Base-by-base conservation (phyloP, 64 coral and sea anemone genomes). In the Stylophora pistillata region DNA sequence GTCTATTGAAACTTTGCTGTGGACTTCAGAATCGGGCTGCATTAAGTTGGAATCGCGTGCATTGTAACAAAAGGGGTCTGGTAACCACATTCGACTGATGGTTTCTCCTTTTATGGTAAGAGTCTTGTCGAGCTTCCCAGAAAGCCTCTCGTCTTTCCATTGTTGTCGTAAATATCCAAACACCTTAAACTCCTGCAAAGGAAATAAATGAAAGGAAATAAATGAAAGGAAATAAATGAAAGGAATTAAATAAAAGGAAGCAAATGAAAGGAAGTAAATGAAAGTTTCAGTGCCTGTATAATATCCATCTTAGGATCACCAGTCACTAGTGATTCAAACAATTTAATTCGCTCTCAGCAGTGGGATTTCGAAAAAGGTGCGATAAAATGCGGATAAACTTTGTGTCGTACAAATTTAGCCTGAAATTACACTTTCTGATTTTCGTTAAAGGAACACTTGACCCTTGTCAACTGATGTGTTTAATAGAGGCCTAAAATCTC, bases 11-110 rank as follows among this genome's bases (percentile, higher is more conserved):
- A 92, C 73, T 85, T 86, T 92, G 41, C 90, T 92, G 61, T 87
- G 90, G 9, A 92, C 83, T 66, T 64, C 82, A 16, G 90, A 86
- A 61, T 92, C 90, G 1, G 90, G 90, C 0, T 20, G 55, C 90
- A 92, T 92, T 30, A 92, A 85, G 52, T 92, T 75, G 6, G 90
- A 92, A 29, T 86, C 31, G 26, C 90, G 82, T 55, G 90, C 90
- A 20, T 92, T 92, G 27, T 83, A 86, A 28, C 90, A 92, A 53
- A 92, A 92, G 12, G 86, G 85, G 28, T 92, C 90, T 23, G 90
- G 90, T 27, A 86, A 85, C 90, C 90, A 92, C 7, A 92, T 30
- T 5, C 86, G 90, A 23, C 76, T 33, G 13, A 92, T 78, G 25
- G 86, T 86, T 83, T 92, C 90, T 71, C 86, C 86, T 55, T 86